Evolutionary conservation across 2,113 vertebrate species (phyloP).

Genomic region (Nannospalax galili): DNA sequence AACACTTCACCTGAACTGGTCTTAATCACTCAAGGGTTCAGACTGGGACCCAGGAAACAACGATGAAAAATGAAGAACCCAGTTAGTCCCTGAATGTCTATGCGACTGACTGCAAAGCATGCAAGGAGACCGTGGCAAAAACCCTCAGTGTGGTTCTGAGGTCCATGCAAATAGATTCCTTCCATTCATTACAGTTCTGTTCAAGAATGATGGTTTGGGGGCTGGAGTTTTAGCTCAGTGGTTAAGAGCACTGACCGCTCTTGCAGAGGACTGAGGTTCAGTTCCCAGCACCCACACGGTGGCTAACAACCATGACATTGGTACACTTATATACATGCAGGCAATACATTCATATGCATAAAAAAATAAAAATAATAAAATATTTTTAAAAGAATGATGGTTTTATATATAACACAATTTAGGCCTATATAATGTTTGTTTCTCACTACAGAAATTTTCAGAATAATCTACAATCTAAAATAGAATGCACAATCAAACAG

Average conservation of each 20-base stretch:
- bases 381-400: too few species aligned
- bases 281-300: too few species aligned
- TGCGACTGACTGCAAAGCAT: not conserved
- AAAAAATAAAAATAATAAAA: too few species aligned
- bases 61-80: not conserved
- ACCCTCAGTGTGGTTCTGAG: not conserved
- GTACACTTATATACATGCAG: too few species aligned
- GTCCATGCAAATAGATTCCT: not conserved
- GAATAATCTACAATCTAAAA: conserved; percentile 50
- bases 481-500: conserved; percentile 14
- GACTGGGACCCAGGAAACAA: not conserved
- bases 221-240: too few species aligned
- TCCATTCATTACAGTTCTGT: conserved; percentile 8
- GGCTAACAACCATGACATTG: too few species aligned
- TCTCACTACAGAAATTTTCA: not conserved
- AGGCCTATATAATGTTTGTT: not conserved
- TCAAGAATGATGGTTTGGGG: not conserved
- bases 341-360: too few species aligned
- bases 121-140: not conserved
- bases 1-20: not conserved
- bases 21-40: conserved; percentile 40
- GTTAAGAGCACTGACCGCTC: too few species aligned
- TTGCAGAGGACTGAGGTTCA: too few species aligned
- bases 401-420: conserved; percentile 27
- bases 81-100: not conserved